phyloP scores from a whole-genome alignment of 1,140 invertebrate species.

The Macrostomum lignano region DNA sequence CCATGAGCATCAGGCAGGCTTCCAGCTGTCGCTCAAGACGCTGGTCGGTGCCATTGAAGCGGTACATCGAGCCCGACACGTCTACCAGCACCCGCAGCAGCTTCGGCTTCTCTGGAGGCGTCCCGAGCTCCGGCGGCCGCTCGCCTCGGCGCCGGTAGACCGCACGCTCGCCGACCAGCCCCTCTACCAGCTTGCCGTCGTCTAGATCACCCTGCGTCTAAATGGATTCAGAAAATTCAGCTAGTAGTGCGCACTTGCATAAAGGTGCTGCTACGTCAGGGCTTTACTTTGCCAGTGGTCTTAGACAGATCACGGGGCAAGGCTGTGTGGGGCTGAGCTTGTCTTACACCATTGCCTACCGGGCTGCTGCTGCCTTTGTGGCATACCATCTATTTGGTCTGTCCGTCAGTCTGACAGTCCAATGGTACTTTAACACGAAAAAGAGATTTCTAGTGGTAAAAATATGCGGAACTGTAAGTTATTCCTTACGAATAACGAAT shows the following conservation, averaged over 20 bases:
- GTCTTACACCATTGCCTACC: no score
- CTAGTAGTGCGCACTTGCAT: background rate
- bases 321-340: no score
- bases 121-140: constrained; percentile 38
- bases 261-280: no score
- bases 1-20: constrained; percentile 66
- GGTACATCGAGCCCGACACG: constrained; percentile 71
- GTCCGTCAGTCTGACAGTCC: no score
- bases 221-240: constrained; percentile 36
- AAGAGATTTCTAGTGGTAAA: no score
- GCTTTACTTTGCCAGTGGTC: no score
- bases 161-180: constrained; percentile 54
- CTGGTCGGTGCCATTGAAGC: constrained; percentile 70
- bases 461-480: no score
- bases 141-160: constrained; percentile 56
- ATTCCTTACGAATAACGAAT: no score
- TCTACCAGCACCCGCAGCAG: constrained; percentile 58
- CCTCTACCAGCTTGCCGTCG: constrained; percentile 77
- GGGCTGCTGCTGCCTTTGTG: no score
- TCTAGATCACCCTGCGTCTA: constrained; percentile 73
- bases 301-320: no score
- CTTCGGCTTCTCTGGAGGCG: constrained; percentile 57
- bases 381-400: no score
- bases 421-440: no score
- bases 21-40: constrained; percentile 66